Evolutionary conservation across 2,113 vertebrate species (phyloP).

Genomic region (Cyanistes caeruleus): DNA sequence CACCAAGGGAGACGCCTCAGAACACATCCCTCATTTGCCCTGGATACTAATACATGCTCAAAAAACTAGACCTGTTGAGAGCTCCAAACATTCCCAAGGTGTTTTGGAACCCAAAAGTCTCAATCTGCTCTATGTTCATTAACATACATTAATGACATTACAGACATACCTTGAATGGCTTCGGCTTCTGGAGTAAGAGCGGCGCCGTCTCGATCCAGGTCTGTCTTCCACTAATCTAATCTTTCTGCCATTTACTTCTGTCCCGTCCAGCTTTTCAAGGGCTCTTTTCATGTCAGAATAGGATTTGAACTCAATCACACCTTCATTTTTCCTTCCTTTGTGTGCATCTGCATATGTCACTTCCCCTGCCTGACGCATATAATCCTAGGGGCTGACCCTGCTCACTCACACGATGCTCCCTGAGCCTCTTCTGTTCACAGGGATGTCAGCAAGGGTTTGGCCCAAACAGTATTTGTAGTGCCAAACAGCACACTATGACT

Average conservation of each 20-base stretch:
- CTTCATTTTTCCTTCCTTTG: constrained; percentile 93
- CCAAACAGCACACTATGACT: not conserved
- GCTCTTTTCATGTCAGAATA: constrained; percentile 98
- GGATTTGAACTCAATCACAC: constrained; percentile 95
- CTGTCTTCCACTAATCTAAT: constrained; percentile 96
- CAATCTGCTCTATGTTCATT: not conserved
- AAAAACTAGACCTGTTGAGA: not conserved
- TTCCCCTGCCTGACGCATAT: constrained; percentile 98
- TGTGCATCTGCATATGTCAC: constrained; percentile 97
- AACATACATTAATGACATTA: no score
- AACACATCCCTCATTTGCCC: not conserved
- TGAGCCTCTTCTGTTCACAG: not conserved
- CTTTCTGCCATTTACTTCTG: constrained; percentile 95
- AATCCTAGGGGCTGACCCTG: constrained; percentile 80
- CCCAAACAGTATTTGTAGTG: not conserved
- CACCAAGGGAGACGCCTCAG: not conserved
- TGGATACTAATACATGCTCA: not conserved
- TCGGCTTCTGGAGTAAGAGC: constrained; percentile 92
- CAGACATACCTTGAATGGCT: constrained; percentile 86
- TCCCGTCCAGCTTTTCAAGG: constrained; percentile 95
- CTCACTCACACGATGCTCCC: not conserved
- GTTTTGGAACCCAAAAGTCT: not conserved
- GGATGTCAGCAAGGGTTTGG: not conserved
- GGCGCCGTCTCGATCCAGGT: constrained; percentile 85
- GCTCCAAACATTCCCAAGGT: not conserved